Evolutionary conservation across 2,888 invertebrate genomes (phyloP), one percentile per base, ranked within the genome.

Genomic region (Limnephilus lunatus): DNA sequence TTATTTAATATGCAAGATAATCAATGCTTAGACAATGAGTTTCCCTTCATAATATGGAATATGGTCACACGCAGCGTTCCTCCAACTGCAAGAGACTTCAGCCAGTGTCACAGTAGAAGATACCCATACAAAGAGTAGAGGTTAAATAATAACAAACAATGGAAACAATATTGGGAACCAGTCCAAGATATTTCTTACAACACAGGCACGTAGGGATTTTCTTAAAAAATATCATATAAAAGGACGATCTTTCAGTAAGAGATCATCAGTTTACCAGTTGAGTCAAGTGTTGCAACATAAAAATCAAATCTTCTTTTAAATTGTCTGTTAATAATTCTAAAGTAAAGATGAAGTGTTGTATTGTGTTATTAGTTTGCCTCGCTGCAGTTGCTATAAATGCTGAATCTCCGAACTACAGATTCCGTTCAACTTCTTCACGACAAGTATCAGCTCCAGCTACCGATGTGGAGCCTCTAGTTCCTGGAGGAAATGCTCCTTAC

Each of bases 311-410:
- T 89, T 53, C 88, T 83, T 35, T 35, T 39, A 53, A 90, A 89
- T 86, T 86, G 86, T 44, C n/a, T 14, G 44, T 14, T 25, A 68
- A 39, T 44, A 86, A 48, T 86, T 48, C 14, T 35, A 86, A 30
- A 86, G 86, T 53, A 32, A 92, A 92, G 90, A 93, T 93, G 93
- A 92, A 93, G 89, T 91, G 25, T 30, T 87, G 53, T 19, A 30
- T 93, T 68, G 39, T 89, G n/a, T 19, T 91, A 25, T 85, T 88
- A n/a, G 91, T 93, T 80, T 85, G 85, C 19, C 25, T 91, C 80
- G 81, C 82, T 30, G 19, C 91, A n/a, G 91, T 89, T 31, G 80
- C 90, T 3, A 83, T 32, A 39, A 81, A 81, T 19, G 91, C 92
- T 31, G 92, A 92, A 82, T 92, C 92, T 39, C 92, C 92, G 11